These are phyloP conservation scores for Dryoscopus gambensis DNA, from an alignment of 2,113 vertebrate species.

Conservation along the genomic window DNA sequence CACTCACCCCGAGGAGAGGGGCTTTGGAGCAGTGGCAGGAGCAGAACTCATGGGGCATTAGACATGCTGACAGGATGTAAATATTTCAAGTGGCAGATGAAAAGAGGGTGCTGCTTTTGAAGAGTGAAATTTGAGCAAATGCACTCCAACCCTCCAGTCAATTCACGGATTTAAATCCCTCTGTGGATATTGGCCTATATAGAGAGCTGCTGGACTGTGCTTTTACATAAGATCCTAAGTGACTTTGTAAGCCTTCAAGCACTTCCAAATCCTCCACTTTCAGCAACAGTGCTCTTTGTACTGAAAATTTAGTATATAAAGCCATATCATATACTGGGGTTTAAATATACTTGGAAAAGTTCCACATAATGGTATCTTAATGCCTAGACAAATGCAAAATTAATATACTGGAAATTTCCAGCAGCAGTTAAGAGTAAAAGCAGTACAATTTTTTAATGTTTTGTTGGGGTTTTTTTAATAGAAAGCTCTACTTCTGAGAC, in stretches of 20 bases:
- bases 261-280: conserved; percentile 17
- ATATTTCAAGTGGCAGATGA: conserved; percentile 7
- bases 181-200: conserved; percentile 46
- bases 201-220: not conserved
- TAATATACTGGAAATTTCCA: not conserved
- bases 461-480: not conserved
- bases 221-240: conserved; percentile 33
- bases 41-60: not conserved
- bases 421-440: not conserved
- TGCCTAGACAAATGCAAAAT: conserved; percentile 35
- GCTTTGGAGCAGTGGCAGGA: not conserved
- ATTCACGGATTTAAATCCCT: conserved; percentile 8
- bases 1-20: rapidly evolving
- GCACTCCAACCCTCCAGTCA: not conserved
- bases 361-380: not conserved
- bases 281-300: conserved; percentile 39
- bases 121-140: conserved; percentile 33
- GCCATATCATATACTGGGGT: not conserved
- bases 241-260: conserved; percentile 28
- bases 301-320: not conserved
- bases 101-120: not conserved
- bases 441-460: not conserved
- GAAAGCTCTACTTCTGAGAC: conserved; percentile 26
- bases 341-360: not conserved
- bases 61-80: not conserved